A percentile compares a stretch with the other conserved stretches of the same genome.
phyloP scores from a whole-genome alignment of 37 sponge, comb jelly and placozoan species.

The Agelas oroides region DNA sequence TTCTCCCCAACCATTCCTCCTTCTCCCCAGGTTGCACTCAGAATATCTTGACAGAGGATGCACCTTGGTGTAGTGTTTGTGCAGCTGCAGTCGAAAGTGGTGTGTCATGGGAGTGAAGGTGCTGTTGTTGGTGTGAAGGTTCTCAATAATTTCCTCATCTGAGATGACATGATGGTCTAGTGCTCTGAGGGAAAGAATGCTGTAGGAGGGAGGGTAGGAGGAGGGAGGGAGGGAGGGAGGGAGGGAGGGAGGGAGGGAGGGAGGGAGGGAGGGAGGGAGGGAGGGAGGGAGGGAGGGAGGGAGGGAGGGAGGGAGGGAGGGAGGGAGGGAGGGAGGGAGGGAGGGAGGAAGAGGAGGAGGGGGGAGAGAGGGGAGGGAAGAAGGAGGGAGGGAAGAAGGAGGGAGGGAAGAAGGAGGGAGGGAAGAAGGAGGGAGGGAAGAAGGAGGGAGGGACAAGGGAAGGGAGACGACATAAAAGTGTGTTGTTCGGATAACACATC shows the following conservation, averaged over 20 bases:
- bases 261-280: slow-evolving; percentile 1
- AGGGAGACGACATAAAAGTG: too few species aligned
- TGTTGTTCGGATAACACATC: too few species aligned
- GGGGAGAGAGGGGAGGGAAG: neutral
- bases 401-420: neutral
- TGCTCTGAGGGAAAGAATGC: slow-evolving; percentile 72
- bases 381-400: slow-evolving; percentile 52
- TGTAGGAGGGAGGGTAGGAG: neutral
- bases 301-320: neutral
- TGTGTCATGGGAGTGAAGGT: slow-evolving; percentile 39
- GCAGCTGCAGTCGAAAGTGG: slow-evolving; percentile 42
- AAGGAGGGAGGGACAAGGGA: neutral
- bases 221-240: neutral
- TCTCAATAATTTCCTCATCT: slow-evolving; percentile 87
- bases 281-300: slow-evolving; percentile 36
- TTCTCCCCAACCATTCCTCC: too few species aligned
- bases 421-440: neutral
- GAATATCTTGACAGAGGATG: too few species aligned
- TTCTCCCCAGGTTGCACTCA: too few species aligned
- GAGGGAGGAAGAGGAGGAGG: neutral
- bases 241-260: neutral
- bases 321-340: neutral
- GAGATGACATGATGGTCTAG: slow-evolving; percentile 81
- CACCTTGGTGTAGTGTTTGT: slow-evolving; percentile 1
- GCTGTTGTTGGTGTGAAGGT: slow-evolving; percentile 49